Evolutionary conservation across 2,113 vertebrate species (phyloP).

Genomic region (Smithornis capensis): DNA sequence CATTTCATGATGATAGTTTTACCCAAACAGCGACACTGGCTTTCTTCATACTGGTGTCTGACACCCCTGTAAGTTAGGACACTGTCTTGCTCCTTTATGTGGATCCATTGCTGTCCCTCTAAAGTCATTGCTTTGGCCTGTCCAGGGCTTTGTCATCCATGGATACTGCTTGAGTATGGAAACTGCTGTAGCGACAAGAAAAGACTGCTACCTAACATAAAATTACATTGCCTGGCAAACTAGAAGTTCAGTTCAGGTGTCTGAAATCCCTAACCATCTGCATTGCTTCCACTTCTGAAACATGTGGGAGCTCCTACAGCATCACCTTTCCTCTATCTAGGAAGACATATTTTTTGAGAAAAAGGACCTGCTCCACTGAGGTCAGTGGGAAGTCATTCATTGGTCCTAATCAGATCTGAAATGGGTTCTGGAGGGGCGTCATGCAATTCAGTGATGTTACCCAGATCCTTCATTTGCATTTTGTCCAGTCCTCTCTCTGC

Average conservation of each 20-base stretch:
- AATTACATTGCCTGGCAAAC: not conserved
- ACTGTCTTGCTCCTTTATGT: not conserved
- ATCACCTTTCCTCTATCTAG: not conserved
- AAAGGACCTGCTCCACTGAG: not conserved
- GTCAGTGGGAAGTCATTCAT: not conserved
- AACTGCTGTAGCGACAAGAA: not conserved
- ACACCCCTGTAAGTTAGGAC: not conserved
- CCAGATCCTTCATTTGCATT: conserved; percentile 56
- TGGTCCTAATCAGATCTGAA: not conserved
- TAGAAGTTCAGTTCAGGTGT: not conserved
- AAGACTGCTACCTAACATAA: not conserved
- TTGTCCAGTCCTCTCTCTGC: conserved; percentile 38
- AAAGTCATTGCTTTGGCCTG: not conserved
- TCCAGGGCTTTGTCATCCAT: not conserved
- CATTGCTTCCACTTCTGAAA: not conserved
- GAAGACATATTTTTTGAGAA: not conserved
- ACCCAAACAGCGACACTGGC: not conserved
- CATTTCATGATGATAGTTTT: rapidly evolving
- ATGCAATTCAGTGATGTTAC: not conserved
- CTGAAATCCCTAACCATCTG: not conserved
- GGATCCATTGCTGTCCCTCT: not conserved
- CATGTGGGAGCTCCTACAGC: not conserved
- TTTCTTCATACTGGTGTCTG: not conserved
- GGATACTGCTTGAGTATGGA: not conserved
- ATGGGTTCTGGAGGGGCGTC: not conserved